phyloP scores from a whole-genome alignment of 2,888 invertebrate species.

The Plebejus anna region DNA sequence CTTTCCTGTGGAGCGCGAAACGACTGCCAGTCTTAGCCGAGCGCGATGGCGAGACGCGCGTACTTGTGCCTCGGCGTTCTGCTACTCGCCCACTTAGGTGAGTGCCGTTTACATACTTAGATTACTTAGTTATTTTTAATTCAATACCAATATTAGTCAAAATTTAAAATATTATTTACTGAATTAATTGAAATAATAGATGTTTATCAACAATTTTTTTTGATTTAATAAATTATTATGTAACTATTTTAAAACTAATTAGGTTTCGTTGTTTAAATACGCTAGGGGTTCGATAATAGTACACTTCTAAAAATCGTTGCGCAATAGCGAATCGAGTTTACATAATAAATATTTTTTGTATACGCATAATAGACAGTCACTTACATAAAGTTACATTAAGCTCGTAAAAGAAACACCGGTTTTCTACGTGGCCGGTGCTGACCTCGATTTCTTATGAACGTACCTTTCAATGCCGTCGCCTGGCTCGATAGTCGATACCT shows the following conservation, averaged over 20 bases:
- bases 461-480: conserved; percentile 73
- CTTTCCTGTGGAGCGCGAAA: conserved; percentile 70
- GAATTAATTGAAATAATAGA: not conserved
- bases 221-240: not conserved
- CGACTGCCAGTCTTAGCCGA: conserved; percentile 70
- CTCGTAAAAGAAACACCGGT: conserved; percentile 54
- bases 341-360: conserved; percentile 25
- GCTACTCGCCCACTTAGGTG: conserved; percentile 70
- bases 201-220: conserved; percentile 3
- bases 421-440: conserved; percentile 70
- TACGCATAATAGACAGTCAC: conserved; percentile 27
- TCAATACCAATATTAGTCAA: not conserved
- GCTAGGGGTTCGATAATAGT: not conserved
- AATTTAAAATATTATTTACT: not conserved
- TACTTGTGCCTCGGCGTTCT: conserved; percentile 72
- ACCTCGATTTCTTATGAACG: conserved; percentile 79
- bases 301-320: not conserved
- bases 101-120: conserved; percentile 48
- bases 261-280: not conserved
- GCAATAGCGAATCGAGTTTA: conserved; percentile 12
- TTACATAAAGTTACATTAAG: conserved; percentile 44
- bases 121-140: conserved; percentile 6
- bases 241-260: conserved; percentile 2
- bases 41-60: conserved; percentile 79
- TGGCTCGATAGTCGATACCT: conserved; percentile 44